Base-by-base conservation (phyloP, 1,140 invertebrate species). In the Pseudomyrmex cubaensis region DNA sequence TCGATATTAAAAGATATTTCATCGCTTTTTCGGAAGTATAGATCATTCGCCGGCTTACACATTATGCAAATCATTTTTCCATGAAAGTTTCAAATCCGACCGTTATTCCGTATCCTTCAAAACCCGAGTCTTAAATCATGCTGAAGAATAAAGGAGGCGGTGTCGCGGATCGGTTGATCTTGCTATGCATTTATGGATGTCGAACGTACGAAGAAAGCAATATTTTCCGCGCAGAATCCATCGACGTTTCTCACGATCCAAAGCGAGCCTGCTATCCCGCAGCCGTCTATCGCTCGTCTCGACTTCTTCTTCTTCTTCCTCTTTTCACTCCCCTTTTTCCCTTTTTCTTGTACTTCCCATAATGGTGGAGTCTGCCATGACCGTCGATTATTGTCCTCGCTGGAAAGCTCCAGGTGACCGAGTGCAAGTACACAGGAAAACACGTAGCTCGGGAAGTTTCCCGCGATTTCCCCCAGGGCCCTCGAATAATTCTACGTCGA, bases 131-230 rank as follows among this genome's bases (percentile, higher is more conserved):
- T 56, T 82, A 82, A 85, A 85, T 87, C 85, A 82, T 84, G 54
- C 17, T 35, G 17, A 52, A 69, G 84, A 80, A 85, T 87, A 67
- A 85, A 83, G 72, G 56, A 72, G 70, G 56, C 73, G 44, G 52
- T 48, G 83, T 70, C 82, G 74, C 57, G 69, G 44, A 89, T 85
- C 78, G 74, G 56, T 73, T 74, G 74, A 72, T 82, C 83, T 84
- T 67, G 75, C 83, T 87, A 88, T 87, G 86, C 90, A 92, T 91
- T 91, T 90, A 90, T 90, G 88, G 85, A 91, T 89, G 67, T 69
- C 66, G 85, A 87, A 74, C 61, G 82, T 83, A 67, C 72, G 84
- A 77, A 66, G 66, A 22, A 85, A 66, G 69, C 63, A 54, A 77
- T 82, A 74, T 74, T 70, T 64, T 59, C 57, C 63, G 62, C 62